These are phyloP conservation scores for Lagria hirta DNA, from an alignment of 2,888 invertebrate genomes.

Conservation along the genomic window DNA sequence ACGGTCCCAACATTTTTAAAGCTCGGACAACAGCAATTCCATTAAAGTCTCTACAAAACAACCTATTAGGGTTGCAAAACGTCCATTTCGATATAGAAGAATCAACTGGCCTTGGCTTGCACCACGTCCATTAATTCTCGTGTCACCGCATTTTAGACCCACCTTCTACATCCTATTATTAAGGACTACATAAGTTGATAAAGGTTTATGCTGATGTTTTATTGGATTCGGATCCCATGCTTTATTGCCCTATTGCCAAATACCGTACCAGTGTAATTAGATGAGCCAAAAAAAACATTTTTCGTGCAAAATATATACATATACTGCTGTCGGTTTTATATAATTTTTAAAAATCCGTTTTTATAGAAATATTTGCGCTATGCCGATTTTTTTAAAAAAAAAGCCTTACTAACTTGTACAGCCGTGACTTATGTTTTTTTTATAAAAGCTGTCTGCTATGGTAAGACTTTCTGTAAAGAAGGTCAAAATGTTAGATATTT, in stretches of 20 bases:
- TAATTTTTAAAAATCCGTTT: neutral
- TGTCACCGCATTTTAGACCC: neutral
- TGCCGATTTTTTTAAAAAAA: too few species aligned
- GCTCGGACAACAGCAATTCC: constrained; percentile 24
- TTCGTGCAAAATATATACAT: too few species aligned
- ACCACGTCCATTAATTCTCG: constrained; percentile 12
- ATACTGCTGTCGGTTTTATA: constrained; percentile 13
- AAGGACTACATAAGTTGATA: constrained; percentile 22
- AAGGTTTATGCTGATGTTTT: constrained; percentile 17
- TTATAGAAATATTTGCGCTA: too few species aligned
- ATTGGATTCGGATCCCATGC: constrained; percentile 20
- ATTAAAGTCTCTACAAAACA: constrained; percentile 27
- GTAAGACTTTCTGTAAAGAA: too few species aligned
- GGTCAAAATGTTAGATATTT: too few species aligned
- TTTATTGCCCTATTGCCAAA: constrained; percentile 18
- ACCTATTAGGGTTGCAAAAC: constrained; percentile 25
- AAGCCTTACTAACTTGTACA: too few species aligned
- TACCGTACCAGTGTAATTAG: constrained; percentile 14
- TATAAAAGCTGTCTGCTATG: too few species aligned
- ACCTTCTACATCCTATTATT: neutral
- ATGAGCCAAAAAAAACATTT: constrained; percentile 8
- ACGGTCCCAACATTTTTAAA: constrained; percentile 22
- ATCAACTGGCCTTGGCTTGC: constrained; percentile 20
- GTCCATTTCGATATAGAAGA: constrained; percentile 18
- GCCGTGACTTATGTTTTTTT: too few species aligned